phyloP scores from a whole-genome alignment of 2,888 invertebrate genomes.

The Noctua fimbriata region DNA sequence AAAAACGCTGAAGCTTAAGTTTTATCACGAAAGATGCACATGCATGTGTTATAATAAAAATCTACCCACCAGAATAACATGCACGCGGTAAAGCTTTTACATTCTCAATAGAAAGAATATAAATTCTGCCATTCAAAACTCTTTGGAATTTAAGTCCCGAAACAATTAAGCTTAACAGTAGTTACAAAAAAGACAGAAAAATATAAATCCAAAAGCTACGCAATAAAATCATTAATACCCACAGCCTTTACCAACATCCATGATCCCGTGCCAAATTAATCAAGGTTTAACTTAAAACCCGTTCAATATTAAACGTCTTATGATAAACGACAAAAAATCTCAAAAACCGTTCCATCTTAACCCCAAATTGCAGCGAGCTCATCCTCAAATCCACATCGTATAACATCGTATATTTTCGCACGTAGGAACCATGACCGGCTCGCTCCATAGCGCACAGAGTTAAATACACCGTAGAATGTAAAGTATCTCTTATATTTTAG shows the following conservation, averaged over 20 bases:
- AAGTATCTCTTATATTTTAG: conserved; percentile 69
- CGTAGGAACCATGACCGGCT: conserved; percentile 56
- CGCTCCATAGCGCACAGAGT: conserved; percentile 65
- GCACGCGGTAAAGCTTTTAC: not conserved
- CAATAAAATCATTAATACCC: not conserved
- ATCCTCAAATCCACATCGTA: conserved; percentile 34
- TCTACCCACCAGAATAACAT: not conserved
- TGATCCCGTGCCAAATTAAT: not conserved
- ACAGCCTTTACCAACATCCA: not conserved
- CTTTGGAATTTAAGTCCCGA: too few species aligned
- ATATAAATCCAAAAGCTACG: not conserved
- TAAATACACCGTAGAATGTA: conserved; percentile 73
- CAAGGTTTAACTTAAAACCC: not conserved
- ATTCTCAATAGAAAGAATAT: not conserved
- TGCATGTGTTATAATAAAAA: not conserved
- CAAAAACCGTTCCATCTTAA: not conserved
- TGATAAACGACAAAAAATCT: not conserved
- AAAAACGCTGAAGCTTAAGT: not conserved
- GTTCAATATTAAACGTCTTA: not conserved
- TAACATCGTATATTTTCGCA: conserved; percentile 50
- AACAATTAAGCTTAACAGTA: not conserved
- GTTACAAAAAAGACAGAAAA: not conserved
- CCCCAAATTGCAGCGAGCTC: conserved; percentile 14
- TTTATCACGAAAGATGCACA: not conserved
- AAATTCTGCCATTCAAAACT: not conserved